Percentiles rank a stretch among this genome's conserved stretches.
Evolutionary conservation across 1,140 invertebrate species (phyloP).

Genomic region (Sinella curviseta): DNA sequence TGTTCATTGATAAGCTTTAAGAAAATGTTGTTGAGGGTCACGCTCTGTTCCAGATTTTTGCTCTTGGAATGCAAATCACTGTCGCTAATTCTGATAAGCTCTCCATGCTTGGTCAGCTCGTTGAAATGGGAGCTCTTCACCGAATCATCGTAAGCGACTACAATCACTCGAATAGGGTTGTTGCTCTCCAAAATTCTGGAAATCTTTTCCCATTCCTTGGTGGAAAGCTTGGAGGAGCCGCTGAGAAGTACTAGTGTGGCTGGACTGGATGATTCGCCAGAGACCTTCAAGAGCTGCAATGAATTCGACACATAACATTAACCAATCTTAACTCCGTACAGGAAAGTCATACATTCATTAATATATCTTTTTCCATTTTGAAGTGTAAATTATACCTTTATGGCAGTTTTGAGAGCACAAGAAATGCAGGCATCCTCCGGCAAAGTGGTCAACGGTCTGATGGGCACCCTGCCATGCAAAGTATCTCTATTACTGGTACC

Average conservation of each 20-base stretch:
- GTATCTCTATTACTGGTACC: slow-evolving; percentile 51
- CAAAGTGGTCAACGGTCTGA: slow-evolving; percentile 42
- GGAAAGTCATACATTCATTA: too few relatives aligned
- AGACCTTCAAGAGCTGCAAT: slow-evolving; percentile 41
- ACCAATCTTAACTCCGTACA: too few relatives aligned
- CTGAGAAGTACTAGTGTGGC: slow-evolving; percentile 46
- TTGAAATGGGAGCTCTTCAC: slow-evolving; percentile 35
- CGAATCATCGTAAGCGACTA: slow-evolving; percentile 42
- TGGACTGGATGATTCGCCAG: slow-evolving; percentile 40
- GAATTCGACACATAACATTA: too few relatives aligned
- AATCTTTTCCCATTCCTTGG: slow-evolving; percentile 46
- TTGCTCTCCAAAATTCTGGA: slow-evolving; percentile 42
- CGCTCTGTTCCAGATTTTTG: slow-evolving; percentile 46
- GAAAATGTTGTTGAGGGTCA: slow-evolving; percentile 45
- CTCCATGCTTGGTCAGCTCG: slow-evolving; percentile 41
- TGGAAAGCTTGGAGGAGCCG: slow-evolving; percentile 39
- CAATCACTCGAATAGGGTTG: slow-evolving; percentile 40
- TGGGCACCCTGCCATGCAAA: slow-evolving; percentile 52
- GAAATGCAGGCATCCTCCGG: slow-evolving; percentile 45
- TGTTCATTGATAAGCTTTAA: slow-evolving; percentile 44
- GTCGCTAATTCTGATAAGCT: slow-evolving; percentile 43
- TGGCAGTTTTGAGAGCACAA: slow-evolving; percentile 43
- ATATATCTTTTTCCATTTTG: too few relatives aligned
- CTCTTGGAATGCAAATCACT: slow-evolving; percentile 33
- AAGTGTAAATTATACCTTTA: slow-evolving; percentile 39